A percentile compares a stretch with the other conserved stretches of the same genome.
phyloP scores from a whole-genome alignment of 2,113 vertebrate genomes.

The Apus apus region DNA sequence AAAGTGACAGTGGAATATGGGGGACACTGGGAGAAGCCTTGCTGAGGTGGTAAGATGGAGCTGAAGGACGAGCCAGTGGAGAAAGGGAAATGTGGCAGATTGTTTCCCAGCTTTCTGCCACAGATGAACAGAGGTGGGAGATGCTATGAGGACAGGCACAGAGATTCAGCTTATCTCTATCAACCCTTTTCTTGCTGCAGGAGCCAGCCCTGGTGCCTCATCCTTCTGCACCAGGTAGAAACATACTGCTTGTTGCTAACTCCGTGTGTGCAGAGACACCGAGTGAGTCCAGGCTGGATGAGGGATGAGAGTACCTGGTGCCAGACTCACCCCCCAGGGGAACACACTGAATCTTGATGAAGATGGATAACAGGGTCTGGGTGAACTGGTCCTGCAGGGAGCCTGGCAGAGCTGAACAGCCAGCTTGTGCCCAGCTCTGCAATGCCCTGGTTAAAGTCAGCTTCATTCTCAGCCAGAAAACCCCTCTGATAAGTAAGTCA shows the following conservation, averaged over 20 bases:
- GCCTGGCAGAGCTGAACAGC: neutral
- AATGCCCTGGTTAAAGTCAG: neutral
- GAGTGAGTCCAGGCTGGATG: neutral
- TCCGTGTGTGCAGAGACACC: accelerated
- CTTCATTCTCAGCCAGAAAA: neutral
- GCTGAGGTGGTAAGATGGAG: neutral
- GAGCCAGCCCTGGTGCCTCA: neutral
- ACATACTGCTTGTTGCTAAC: accelerated
- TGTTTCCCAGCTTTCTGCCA: neutral
- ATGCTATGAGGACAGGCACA: neutral
- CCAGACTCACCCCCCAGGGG: neutral
- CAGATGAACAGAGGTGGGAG: neutral
- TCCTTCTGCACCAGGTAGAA: neutral
- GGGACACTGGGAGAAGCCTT: neutral
- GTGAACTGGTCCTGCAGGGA: neutral
- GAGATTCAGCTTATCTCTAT: neutral
- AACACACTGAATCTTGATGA: neutral
- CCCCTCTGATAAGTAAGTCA: neutral
- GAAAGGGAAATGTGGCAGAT: neutral
- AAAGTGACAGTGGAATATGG: neutral
- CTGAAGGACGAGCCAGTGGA: neutral
- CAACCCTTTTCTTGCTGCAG: neutral
- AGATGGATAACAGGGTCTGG: neutral
- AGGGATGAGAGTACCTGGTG: accelerated
- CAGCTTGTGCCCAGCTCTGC: neutral